A percentile compares a stretch with the other conserved stretches of the same genome.
Conservation (phyloP, 2,888 invertebrate genomes). For the Bombylius discolor region DNA sequence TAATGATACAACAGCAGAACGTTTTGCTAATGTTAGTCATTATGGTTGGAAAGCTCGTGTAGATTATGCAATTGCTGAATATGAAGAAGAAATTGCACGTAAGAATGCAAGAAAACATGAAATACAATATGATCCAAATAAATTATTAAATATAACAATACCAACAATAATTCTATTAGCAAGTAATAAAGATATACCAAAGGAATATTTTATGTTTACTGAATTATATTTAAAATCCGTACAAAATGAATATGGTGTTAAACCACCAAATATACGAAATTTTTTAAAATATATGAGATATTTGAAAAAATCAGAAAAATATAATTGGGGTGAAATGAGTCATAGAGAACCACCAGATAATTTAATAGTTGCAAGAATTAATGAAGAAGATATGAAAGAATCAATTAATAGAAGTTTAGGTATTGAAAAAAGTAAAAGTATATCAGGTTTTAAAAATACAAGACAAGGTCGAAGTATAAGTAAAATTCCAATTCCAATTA, state of each 20-base stretch:
- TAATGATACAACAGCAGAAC: conserved; percentile 6
- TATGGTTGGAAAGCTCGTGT: conserved; percentile 17
- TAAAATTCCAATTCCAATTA: no score
- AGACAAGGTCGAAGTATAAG: no score
- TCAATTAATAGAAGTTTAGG: no score
- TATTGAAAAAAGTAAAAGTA: no score
- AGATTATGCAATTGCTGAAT: conserved; percentile 11
- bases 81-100: conserved; percentile 3
- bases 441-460: no score
- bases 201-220: conserved; percentile 11
- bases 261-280: conserved; percentile 15
- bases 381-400: no score
- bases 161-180: conserved; percentile 16
- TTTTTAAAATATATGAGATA: conserved; percentile 11
- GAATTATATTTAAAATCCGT: conserved; percentile 11
- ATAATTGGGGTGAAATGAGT: background rate
- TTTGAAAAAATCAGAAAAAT: conserved; percentile 4
- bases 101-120: background rate
- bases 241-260: conserved; percentile 13
- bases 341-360: background rate
- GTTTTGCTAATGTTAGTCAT: conserved; percentile 3
- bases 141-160: conserved; percentile 11
- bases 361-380: background rate
- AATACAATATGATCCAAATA: conserved; percentile 2
- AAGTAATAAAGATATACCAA: conserved; percentile 9